Percentiles rank a stretch among this genome's conserved stretches.
Conservation (phyloP, 2,888 invertebrate species). For the Cheilosia soror region DNA sequence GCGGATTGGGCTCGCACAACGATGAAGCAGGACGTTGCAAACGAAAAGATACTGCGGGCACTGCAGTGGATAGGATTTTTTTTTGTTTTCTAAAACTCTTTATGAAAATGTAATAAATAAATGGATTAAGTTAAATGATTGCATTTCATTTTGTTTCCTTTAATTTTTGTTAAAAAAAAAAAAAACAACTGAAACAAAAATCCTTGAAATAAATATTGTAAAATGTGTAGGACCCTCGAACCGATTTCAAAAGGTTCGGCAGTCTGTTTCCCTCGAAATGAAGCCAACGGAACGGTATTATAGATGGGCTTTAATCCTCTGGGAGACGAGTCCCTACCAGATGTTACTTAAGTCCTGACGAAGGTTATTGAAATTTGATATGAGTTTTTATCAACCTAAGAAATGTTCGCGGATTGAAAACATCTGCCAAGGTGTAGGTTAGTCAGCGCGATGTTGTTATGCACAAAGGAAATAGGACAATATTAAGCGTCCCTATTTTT, state of each 20-base stretch:
- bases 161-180: neutral
- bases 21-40: constrained; percentile 30
- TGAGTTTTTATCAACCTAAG: too few relatives aligned
- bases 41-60: constrained; percentile 28
- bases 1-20: constrained; percentile 12
- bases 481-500: too few relatives aligned
- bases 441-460: too few relatives aligned
- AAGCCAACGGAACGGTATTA: too few relatives aligned
- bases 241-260: neutral
- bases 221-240: neutral
- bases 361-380: neutral
- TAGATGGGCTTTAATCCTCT: neutral
- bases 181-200: neutral
- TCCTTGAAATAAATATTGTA: neutral
- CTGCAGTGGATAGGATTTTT: constrained; percentile 13
- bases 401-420: too few relatives aligned
- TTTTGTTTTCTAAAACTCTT: constrained; percentile 41
- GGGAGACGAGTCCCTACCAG: neutral
- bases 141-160: constrained; percentile 24
- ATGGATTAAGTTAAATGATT: constrained; percentile 67
- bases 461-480: too few relatives aligned
- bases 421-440: too few relatives aligned
- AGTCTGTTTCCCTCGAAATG: too few relatives aligned
- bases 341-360: neutral
- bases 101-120: constrained; percentile 57